Conservation (phyloP, 2,113 vertebrate genomes). For the Peromyscus polionotus region DNA sequence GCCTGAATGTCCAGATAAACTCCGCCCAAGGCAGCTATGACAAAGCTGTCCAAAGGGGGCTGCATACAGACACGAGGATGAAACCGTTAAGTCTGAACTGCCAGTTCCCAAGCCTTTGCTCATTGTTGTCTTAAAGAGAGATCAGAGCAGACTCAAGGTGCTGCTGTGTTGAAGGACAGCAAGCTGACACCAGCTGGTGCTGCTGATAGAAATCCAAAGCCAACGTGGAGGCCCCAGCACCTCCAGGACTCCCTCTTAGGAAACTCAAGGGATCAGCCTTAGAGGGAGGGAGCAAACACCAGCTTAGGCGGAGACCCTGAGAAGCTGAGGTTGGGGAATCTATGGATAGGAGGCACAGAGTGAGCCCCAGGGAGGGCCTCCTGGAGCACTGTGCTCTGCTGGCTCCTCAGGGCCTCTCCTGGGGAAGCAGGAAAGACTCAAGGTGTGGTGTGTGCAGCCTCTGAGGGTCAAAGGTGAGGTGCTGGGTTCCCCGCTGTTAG, state of each 20-base stretch:
- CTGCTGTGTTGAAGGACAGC: not conserved
- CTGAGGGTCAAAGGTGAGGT: too few species aligned
- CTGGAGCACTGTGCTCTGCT: not conserved
- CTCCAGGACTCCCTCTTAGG: not conserved
- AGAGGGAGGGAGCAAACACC: not conserved
- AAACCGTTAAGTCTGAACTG: not conserved
- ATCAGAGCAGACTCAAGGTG: not conserved
- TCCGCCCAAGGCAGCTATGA: not conserved
- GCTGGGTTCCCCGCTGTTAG: accelerated
- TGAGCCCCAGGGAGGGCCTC: not conserved
- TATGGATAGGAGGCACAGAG: not conserved
- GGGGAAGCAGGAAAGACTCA: not conserved
- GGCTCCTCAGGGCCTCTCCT: not conserved
- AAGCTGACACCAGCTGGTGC: not conserved
- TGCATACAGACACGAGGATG: not conserved
- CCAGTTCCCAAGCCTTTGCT: not conserved
- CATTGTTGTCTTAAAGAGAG: not conserved
- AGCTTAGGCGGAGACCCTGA: not conserved
- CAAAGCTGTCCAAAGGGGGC: not conserved
- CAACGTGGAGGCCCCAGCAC: not conserved
- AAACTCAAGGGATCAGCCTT: not conserved
- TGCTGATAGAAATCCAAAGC: not conserved
- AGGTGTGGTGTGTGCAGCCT: not conserved
- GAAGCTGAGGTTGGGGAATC: not conserved
- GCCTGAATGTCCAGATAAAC: not conserved